Percentiles rank a stretch among this genome's conserved stretches.
These are phyloP conservation scores for Zaprionus obscuricornis DNA, from an alignment of 2,888 invertebrate species.

Conservation along the genomic window DNA sequence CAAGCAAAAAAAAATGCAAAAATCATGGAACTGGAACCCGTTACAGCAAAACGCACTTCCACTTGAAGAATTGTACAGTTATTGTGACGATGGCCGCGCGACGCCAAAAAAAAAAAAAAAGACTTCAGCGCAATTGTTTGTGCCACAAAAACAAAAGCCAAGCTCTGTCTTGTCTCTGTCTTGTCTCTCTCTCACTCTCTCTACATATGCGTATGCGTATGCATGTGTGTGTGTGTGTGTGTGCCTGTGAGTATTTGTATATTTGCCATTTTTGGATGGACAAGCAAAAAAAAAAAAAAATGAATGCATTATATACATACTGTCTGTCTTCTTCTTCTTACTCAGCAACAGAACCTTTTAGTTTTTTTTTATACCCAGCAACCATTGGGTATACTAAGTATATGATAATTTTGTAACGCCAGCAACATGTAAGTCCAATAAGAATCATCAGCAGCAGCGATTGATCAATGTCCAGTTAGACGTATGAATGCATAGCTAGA, in stretches of 20 bases:
- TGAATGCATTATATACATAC: slow-evolving; percentile 33
- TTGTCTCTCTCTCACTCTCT: not conserved
- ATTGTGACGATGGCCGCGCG: slow-evolving; percentile 42
- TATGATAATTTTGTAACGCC: too few species aligned
- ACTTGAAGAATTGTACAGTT: slow-evolving; percentile 55
- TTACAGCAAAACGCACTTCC: slow-evolving; percentile 72
- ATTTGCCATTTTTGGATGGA: slow-evolving; percentile 51
- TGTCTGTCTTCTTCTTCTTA: slow-evolving; percentile 18
- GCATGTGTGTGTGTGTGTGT: not conserved
- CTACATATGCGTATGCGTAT: too few species aligned
- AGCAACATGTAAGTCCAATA: too few species aligned
- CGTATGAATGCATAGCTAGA: too few species aligned
- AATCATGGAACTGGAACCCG: slow-evolving; percentile 67
- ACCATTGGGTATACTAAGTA: too few species aligned
- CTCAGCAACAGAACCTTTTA: too few species aligned
- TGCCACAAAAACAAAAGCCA: slow-evolving; percentile 31
- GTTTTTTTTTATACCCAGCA: too few species aligned
- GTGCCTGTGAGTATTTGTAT: not conserved
- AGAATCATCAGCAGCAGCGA: too few species aligned
- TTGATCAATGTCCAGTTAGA: too few species aligned
- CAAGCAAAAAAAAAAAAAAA: slow-evolving; percentile 32
- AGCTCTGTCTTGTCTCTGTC: slow-evolving; percentile 9
- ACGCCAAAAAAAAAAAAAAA: slow-evolving; percentile 12
- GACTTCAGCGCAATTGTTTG: slow-evolving; percentile 25
- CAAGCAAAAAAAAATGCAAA: slow-evolving; percentile 22